Base-by-base conservation (phyloP, 2,797 vertebrate species). In the Gila robusta region DNA sequence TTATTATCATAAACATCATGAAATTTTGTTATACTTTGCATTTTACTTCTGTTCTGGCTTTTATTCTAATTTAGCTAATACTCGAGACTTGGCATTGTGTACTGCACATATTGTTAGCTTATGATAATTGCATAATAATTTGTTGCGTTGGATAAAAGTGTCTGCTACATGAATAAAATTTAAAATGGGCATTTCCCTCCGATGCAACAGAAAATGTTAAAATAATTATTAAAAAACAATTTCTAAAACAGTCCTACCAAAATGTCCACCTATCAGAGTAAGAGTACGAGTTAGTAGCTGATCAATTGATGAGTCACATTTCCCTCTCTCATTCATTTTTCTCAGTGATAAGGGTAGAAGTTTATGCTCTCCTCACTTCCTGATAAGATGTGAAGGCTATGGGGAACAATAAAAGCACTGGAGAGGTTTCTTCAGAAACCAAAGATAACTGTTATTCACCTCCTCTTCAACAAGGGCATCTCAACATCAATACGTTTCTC, bases 361-460 rank as follows among this genome's bases (percentile, higher is more conserved):
- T 74, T 87, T 82, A 52, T 71, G 67, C 67, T 81, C 72, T 83
- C 35, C 78, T 71, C 84, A 79, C 77, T 74, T 83, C 26, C 67
- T 84, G 86, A 90, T 87, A 89, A 88, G 78, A 82, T 19, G 35
- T 71, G 74, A 81, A 87, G 80, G 85, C 84, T 44, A 28, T 52
- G 85, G 77, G 79, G 35, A 86, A 84, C 85, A 87, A 85, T 84
- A 72, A 88, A 87, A 89, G 88, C 62, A 62, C 81, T 72, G 72
- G 59, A 84, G 84, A 89, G 82, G 81, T 81, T 86, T 89, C 88
- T 79, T 72, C 85, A 86, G 80, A 86, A 87, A 87, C 62, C 52
- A 74, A 70, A 86, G 90, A 91, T 89, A 89, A 91, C 88, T 71
- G 81, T 83, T 70, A 74, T 83, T 84, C 84, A 86, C 77, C 79